These are phyloP conservation scores for Drosophila eohydei DNA, from an alignment of 2,888 invertebrate genomes.

Conservation along the genomic window DNA sequence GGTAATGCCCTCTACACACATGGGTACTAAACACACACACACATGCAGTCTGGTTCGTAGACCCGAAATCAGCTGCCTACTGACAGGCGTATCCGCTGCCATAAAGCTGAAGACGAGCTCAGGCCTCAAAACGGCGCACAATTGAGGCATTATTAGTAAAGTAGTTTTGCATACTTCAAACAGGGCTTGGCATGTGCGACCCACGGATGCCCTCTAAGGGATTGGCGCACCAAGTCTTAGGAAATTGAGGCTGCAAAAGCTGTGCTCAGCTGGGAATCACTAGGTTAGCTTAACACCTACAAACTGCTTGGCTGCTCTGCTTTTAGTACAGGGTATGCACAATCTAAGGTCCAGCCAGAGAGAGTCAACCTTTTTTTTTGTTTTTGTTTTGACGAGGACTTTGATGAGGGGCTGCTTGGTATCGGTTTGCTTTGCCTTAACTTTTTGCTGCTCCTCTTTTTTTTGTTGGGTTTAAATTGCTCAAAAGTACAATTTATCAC, in stretches of 20 bases:
- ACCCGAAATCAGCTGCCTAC: slow-evolving; percentile 29
- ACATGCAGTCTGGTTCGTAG: slow-evolving; percentile 3
- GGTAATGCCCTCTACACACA: slow-evolving; percentile 56
- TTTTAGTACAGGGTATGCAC: slow-evolving; percentile 18
- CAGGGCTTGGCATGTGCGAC: slow-evolving; percentile 1
- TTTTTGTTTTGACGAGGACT: slow-evolving; percentile 42
- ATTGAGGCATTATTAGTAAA: slow-evolving; percentile 81
- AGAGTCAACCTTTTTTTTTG: slow-evolving; percentile 46
- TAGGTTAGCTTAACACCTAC: not conserved
- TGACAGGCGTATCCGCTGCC: slow-evolving; percentile 27
- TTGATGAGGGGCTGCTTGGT: slow-evolving; percentile 61
- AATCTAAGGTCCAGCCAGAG: slow-evolving; percentile 3
- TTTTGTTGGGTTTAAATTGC: slow-evolving; percentile 65
- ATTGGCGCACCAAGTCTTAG: not conserved
- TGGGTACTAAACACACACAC: slow-evolving; percentile 2
- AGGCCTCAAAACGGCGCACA: slow-evolving; percentile 66
- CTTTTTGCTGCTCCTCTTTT: slow-evolving; percentile 29
- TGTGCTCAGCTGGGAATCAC: not conserved
- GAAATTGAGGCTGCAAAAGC: too few species aligned
- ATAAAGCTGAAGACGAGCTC: slow-evolving; percentile 36
- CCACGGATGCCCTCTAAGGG: slow-evolving; percentile 1
- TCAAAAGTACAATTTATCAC: slow-evolving; percentile 80
- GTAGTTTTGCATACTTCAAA: slow-evolving; percentile 68
- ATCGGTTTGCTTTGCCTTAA: slow-evolving; percentile 29
- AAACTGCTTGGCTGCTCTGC: not conserved